Evolutionary conservation across 1,140 invertebrate species (phyloP), one percentile per base, ranked within the genome.

Genomic region (Euura lappo): DNA sequence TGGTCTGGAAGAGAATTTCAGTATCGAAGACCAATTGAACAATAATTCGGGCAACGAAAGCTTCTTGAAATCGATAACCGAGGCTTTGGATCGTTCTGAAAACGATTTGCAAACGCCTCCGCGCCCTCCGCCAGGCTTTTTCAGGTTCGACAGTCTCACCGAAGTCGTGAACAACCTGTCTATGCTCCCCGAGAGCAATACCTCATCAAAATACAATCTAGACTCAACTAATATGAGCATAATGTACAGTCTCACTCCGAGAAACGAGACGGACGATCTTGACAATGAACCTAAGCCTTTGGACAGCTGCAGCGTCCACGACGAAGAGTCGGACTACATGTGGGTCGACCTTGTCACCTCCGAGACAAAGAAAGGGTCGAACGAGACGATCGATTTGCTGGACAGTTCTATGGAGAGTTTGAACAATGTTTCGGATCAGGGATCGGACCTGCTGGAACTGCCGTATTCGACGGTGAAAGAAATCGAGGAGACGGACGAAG

Each of bases 211-310:
- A 44, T 88, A 87, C 44, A 84, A 79, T 71, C 71, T 88, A 4
- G 78, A 83, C 71, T 75, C 81, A 1, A 69, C 75, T 2, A 81
- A 83, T 6, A 84, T 87, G 81, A 83, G 70, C 69, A 66, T 79
- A 5, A 80, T 87, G 65, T 88, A 88, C 45, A 87, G 86, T 42
- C 71, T 88, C 2, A 84, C 84, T 0, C 84, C 85, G 2, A 75
- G 78, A 5, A 71, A 71, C 6, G 72, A 75, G n/a, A 51, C 73
- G 44, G 65, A 69, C 13, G 74, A 76, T 69, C 65, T 69, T 10
- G 71, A n/a, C 28, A 44, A 8, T 3, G 28, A 68, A 42, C 28
- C 28, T 44, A 8, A 42, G 28, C 28, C 8, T 68, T 42, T 7
- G 4, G 28, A 28, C 4, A 68, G 44, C 28, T 42, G 66, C 28